These are phyloP conservation scores for Pegoplata infirma DNA, from an alignment of 2,888 invertebrate genomes.

Conservation along the genomic window DNA sequence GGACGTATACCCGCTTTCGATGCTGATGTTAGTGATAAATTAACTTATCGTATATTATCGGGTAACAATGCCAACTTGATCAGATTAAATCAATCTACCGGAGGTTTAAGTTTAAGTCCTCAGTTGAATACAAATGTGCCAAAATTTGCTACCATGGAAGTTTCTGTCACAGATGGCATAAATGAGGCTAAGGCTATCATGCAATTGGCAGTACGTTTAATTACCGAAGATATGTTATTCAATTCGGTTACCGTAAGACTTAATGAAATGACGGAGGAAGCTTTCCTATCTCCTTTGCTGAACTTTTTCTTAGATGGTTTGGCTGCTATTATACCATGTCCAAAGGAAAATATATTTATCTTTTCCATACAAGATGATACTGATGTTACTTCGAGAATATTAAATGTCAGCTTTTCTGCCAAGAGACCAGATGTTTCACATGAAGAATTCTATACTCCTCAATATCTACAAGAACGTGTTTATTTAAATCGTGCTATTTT, in stretches of 20 bases:
- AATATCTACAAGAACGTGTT: constrained; percentile 94
- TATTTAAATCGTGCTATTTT: constrained; percentile 93
- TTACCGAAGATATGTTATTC: constrained; percentile 95
- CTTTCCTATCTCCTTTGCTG: constrained; percentile 92
- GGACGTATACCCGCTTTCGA: constrained; percentile 95
- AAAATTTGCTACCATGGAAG: constrained; percentile 94
- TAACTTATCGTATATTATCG: constrained; percentile 88
- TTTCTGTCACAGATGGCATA: constrained; percentile 94
- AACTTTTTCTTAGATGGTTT: constrained; percentile 93
- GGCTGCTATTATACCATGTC: constrained; percentile 94
- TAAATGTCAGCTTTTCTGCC: constrained; percentile 97
- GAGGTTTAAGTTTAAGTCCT: constrained; percentile 91
- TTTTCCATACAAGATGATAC: constrained; percentile 96
- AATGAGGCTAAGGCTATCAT: constrained; percentile 96
- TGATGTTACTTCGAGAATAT: constrained; percentile 90
- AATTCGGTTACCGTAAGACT: constrained; percentile 96
- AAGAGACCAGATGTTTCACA: constrained; percentile 87
- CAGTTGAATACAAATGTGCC: constrained; percentile 97
- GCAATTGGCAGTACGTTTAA: constrained; percentile 92
- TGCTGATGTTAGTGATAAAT: constrained; percentile 94
- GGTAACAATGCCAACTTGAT: constrained; percentile 96
- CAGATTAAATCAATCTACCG: constrained; percentile 88
- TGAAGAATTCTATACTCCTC: constrained; percentile 90
- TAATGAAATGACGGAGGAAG: constrained; percentile 95
- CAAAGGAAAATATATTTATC: constrained; percentile 93